Conservation (phyloP, 2,888 invertebrate genomes). For the Blomia tropicalis region DNA sequence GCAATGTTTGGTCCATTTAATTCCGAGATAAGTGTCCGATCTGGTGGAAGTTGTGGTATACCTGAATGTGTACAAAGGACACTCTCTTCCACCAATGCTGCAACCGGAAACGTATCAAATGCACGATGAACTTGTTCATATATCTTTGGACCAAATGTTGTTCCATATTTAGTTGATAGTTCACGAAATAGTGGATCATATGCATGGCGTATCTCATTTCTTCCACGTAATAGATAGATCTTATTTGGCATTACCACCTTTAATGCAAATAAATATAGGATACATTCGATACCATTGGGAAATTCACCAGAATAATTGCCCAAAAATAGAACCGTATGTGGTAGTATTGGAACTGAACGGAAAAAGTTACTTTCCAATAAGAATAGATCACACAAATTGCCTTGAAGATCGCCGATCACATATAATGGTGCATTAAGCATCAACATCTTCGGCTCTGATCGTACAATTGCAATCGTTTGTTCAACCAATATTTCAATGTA, state of each 20-base stretch:
- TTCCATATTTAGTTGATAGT: slow-evolving; percentile 52
- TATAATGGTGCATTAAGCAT: not conserved
- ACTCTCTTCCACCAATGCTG: slow-evolving; percentile 51
- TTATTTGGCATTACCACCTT: slow-evolving; percentile 51
- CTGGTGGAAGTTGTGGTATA: too few relatives aligned
- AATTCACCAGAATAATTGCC: not conserved
- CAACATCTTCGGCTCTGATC: not conserved
- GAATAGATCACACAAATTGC: not conserved
- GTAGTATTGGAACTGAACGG: not conserved
- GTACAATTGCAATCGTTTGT: not conserved
- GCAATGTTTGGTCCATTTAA: too few relatives aligned
- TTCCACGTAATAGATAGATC: slow-evolving; percentile 48
- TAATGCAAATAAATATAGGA: slow-evolving; percentile 48
- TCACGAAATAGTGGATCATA: slow-evolving; percentile 40
- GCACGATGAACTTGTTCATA: slow-evolving; percentile 54
- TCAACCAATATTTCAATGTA: not conserved
- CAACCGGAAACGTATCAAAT: slow-evolving; percentile 55
- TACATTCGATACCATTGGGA: slow-evolving; percentile 44
- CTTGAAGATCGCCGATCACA: not conserved
- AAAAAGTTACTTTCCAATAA: not conserved
- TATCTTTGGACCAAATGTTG: slow-evolving; percentile 45
- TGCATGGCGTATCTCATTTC: slow-evolving; percentile 12
- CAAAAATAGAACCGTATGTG: not conserved
- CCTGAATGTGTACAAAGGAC: slow-evolving; percentile 64
- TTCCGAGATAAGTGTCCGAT: too few relatives aligned